These are phyloP conservation scores for Aethina tumida DNA, from an alignment of 1,140 invertebrate species.

Conservation along the genomic window DNA sequence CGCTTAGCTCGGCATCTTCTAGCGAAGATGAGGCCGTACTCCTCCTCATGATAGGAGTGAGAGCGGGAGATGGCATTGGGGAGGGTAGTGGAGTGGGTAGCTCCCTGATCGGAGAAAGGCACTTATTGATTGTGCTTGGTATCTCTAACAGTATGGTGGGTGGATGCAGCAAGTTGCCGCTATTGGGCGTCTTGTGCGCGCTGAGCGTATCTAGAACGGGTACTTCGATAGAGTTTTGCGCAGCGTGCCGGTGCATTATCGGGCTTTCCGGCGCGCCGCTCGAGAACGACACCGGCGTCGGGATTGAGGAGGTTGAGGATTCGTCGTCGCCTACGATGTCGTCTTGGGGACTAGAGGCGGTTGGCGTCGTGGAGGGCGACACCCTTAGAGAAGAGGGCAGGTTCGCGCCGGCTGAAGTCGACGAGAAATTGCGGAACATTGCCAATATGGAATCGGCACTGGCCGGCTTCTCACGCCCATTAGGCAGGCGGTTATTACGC, in stretches of 20 bases:
- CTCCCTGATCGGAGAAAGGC: constrained; percentile 62
- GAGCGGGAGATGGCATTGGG: constrained; percentile 54
- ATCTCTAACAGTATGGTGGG: constrained; percentile 63
- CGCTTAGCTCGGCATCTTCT: constrained; percentile 37
- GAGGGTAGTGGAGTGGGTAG: constrained; percentile 58
- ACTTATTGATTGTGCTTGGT: constrained; percentile 56
- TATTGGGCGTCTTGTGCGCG: constrained; percentile 43
- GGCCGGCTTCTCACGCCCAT: constrained; percentile 44
- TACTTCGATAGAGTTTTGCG: constrained; percentile 44
- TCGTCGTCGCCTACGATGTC: constrained; percentile 54
- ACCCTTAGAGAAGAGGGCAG: constrained; percentile 44
- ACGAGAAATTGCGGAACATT: constrained; percentile 58
- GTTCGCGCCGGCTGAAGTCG: constrained; percentile 42
- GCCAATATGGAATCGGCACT: constrained; percentile 65
- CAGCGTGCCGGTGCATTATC: constrained; percentile 30
- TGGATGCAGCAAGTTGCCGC: constrained; percentile 49
- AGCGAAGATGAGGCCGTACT: constrained; percentile 31
- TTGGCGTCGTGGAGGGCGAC: constrained; percentile 51
- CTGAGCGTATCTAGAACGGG: constrained; percentile 54
- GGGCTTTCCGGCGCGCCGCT: constrained; percentile 47
- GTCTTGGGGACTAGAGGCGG: constrained; percentile 56
- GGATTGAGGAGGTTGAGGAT: constrained; percentile 47
- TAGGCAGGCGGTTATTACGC: constrained; percentile 16
- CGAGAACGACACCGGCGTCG: constrained; percentile 45
- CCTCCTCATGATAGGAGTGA: constrained; percentile 52